Evolutionary conservation across 2,113 vertebrate genomes (phyloP).

Genomic region (Notarius lentiginosus): DNA sequence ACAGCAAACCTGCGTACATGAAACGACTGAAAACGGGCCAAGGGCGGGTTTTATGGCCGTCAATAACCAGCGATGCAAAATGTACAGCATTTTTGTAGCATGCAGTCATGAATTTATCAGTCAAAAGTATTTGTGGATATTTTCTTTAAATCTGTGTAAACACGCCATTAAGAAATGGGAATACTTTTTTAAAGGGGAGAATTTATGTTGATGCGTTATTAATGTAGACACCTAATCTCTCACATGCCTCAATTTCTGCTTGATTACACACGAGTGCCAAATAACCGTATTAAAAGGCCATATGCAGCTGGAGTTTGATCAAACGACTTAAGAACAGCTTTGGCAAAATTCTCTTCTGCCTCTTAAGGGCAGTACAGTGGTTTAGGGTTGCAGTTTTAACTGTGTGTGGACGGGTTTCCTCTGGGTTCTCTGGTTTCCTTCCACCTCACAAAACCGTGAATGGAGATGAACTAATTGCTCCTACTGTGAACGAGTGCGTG

Average conservation of each 20-base stretch:
- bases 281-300: neutral
- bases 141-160: neutral
- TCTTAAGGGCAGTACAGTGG: neutral
- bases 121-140: neutral
- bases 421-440: neutral
- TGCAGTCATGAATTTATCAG: too few relatives aligned
- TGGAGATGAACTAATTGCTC: neutral
- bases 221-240: neutral
- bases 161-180: neutral
- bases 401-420: neutral
- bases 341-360: neutral
- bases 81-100: too few relatives aligned
- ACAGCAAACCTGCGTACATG: neutral
- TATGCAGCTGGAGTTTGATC: neutral
- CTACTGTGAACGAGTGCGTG: neutral
- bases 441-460: neutral
- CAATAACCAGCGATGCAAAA: neutral
- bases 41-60: neutral
- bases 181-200: neutral
- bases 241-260: neutral
- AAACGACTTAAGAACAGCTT: neutral
- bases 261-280: neutral
- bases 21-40: neutral
- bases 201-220: neutral
- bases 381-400: neutral